A percentile compares a stretch with the other conserved stretches of the same genome.
Evolutionary conservation across 2,888 invertebrate genomes (phyloP).

Genomic region (Sympetrum striolatum): DNA sequence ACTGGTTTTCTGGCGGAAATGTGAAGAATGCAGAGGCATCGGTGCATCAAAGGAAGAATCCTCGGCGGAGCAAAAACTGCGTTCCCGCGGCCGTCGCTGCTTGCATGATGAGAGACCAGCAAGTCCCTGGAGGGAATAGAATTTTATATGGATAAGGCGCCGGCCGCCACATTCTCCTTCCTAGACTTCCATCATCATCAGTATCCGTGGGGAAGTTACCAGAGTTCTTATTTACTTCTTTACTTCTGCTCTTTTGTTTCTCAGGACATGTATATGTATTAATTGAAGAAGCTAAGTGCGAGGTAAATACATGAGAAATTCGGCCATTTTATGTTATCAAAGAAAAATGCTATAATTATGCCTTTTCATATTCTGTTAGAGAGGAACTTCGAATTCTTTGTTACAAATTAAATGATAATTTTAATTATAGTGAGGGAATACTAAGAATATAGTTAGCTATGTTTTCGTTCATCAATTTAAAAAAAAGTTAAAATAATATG

Average conservation of each 20-base stretch:
- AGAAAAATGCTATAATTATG: too few relatives aligned
- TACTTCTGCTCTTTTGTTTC: neutral
- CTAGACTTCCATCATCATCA: neutral
- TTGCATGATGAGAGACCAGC: neutral
- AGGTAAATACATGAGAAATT: too few relatives aligned
- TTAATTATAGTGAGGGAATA: too few relatives aligned
- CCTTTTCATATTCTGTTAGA: too few relatives aligned
- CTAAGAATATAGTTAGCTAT: too few relatives aligned
- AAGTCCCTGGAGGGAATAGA: neutral
- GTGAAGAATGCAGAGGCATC: neutral
- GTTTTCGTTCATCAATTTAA: too few relatives aligned
- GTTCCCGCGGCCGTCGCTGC: neutral
- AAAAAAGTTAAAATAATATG: too few relatives aligned
- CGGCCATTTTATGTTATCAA: too few relatives aligned
- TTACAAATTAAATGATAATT: too few relatives aligned
- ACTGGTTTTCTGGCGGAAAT: neutral
- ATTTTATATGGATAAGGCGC: neutral
- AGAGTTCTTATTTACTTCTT: neutral
- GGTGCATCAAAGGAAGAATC: conserved; percentile 17
- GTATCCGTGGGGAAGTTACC: neutral
- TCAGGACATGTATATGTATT: too few relatives aligned
- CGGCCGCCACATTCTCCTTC: neutral
- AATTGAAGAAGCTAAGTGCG: too few relatives aligned
- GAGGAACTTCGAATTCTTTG: too few relatives aligned
- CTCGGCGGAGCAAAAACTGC: neutral